Conservation (phyloP, 2,888 invertebrate species). For the Phaedon cochleariae region DNA sequence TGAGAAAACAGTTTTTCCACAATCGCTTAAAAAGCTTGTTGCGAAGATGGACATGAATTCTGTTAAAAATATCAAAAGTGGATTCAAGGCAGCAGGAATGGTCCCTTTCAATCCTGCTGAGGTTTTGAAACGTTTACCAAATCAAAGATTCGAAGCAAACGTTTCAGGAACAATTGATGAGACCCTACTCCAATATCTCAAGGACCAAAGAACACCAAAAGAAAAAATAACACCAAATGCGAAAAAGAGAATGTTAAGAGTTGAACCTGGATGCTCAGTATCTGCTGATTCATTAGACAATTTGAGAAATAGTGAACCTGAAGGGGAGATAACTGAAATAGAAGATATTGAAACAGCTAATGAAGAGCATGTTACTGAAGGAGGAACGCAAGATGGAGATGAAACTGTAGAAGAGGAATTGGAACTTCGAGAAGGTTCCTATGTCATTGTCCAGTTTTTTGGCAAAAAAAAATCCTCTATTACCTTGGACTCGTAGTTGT, state of each 20-base stretch:
- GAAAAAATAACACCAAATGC: neutral
- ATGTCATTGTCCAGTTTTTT: too few relatives aligned
- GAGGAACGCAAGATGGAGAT: too few relatives aligned
- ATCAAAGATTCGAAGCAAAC: neutral
- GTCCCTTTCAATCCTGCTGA: neutral
- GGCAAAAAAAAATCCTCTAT: too few relatives aligned
- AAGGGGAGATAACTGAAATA: too few relatives aligned
- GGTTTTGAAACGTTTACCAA: neutral
- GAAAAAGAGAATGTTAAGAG: neutral
- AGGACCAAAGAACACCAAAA: neutral
- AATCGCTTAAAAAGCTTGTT: neutral
- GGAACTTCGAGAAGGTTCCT: too few relatives aligned
- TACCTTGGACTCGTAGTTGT: too few relatives aligned
- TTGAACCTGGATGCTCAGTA: neutral
- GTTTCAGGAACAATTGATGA: neutral
- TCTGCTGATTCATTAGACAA: too few relatives aligned
- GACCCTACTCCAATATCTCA: neutral
- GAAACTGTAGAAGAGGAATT: too few relatives aligned
- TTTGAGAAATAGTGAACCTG: too few relatives aligned
- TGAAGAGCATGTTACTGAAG: too few relatives aligned
- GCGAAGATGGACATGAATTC: neutral
- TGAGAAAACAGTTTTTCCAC: conserved; percentile 1
- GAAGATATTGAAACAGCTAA: too few relatives aligned
- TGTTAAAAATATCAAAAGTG: neutral
- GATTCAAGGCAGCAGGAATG: neutral